These are phyloP conservation scores for Lithophane semibrunnea DNA, from an alignment of 2,888 invertebrate genomes.

Conservation along the genomic window DNA sequence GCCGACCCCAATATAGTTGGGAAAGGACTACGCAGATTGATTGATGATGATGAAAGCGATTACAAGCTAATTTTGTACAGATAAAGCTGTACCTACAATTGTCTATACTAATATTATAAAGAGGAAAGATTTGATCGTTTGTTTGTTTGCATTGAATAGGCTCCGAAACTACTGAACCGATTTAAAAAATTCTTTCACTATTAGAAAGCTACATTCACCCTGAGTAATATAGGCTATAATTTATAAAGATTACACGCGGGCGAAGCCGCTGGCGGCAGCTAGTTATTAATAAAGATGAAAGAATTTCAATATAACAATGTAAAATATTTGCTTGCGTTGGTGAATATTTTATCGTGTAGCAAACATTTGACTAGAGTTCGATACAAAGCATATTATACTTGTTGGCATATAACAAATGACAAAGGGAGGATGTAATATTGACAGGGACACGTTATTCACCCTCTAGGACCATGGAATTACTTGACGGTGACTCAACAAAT, in stretches of 20 bases:
- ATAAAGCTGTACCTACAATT: background rate
- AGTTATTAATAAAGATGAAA: background rate
- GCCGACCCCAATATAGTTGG: too few relatives aligned
- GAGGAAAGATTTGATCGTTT: too few relatives aligned
- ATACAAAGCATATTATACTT: constrained; percentile 31
- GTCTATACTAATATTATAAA: too few relatives aligned
- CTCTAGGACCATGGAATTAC: constrained; percentile 35
- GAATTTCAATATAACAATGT: background rate
- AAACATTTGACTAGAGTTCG: constrained; percentile 8
- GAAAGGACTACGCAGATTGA: too few relatives aligned
- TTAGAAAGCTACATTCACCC: too few relatives aligned
- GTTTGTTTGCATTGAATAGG: too few relatives aligned
- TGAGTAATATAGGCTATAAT: too few relatives aligned
- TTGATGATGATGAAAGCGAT: background rate
- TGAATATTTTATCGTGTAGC: background rate
- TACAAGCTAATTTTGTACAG: background rate
- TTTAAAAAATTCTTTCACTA: too few relatives aligned
- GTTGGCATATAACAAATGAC: constrained; percentile 23
- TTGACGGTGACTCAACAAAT: constrained; percentile 34
- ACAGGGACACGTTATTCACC: constrained; percentile 26
- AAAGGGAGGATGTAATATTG: constrained; percentile 34
- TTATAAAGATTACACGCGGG: too few relatives aligned
- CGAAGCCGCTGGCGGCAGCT: too few relatives aligned
- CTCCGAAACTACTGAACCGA: too few relatives aligned
- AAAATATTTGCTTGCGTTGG: background rate